Percentiles rank a stretch among this genome's conserved stretches.
Evolutionary conservation across 2,888 invertebrate genomes (phyloP).

Genomic region (Hemaris fuciformis): DNA sequence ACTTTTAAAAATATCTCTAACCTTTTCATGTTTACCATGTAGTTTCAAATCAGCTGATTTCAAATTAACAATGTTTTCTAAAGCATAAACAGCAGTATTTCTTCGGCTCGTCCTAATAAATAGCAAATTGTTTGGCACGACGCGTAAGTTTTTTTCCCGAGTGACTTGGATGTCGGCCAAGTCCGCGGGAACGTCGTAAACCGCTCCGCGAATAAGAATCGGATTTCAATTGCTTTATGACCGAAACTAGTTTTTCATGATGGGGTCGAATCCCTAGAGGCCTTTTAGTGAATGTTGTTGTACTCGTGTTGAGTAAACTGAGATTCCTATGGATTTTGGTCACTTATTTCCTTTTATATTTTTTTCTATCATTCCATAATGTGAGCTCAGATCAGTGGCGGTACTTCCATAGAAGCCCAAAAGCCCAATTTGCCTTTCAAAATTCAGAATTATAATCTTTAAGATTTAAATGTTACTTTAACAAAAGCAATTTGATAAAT

Average conservation of each 20-base stretch:
- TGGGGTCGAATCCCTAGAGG: not conserved
- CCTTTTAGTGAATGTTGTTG: no score
- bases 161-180: not conserved
- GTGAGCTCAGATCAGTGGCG: no score
- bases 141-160: constrained; percentile 10
- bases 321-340: no score
- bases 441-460: no score
- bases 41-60: not conserved
- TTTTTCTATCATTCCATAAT: no score
- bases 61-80: not conserved
- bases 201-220: not conserved
- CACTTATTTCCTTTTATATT: no score
- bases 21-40: not conserved
- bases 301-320: no score
- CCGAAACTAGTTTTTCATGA: not conserved
- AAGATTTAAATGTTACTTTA: no score
- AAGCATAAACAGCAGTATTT: constrained; percentile 4
- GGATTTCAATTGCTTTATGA: not conserved
- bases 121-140: constrained; percentile 9
- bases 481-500: no score
- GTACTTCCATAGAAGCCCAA: no score
- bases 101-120: constrained; percentile 6
- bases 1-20: not conserved
- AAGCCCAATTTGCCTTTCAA: no score
- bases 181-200: not conserved